Evolutionary conservation across 2,113 vertebrate species (phyloP).

Genomic region (Nibea albiflora): DNA sequence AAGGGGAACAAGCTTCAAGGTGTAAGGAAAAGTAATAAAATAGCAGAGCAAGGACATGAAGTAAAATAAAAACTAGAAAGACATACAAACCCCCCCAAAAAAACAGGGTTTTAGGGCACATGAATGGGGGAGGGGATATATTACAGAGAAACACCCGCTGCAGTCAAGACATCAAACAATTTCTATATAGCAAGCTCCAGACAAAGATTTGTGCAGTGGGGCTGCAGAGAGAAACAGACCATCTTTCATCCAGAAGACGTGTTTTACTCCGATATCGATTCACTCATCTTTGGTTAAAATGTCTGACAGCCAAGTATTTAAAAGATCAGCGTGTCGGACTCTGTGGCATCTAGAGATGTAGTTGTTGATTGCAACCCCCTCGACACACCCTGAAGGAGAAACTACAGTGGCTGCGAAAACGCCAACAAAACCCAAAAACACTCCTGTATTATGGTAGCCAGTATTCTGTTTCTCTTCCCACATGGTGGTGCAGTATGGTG

Average conservation of each 20-base stretch:
- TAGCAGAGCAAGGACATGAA: neutral
- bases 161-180: constrained; percentile 28
- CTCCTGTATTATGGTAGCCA: too few species aligned
- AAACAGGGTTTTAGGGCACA: neutral
- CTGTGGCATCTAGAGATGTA: too few species aligned
- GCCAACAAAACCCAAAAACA: too few species aligned
- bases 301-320: constrained; percentile 42
- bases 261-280: constrained; percentile 20
- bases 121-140: neutral
- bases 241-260: constrained; percentile 1
- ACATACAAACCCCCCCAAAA: neutral
- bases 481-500: too few species aligned
- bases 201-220: constrained; percentile 1
- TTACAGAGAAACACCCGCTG: neutral
- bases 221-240: constrained; percentile 17
- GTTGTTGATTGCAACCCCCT: too few species aligned
- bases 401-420: too few species aligned
- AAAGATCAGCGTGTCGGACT: neutral
- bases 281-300: constrained; percentile 26
- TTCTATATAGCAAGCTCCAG: constrained; percentile 13
- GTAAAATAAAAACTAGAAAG: constrained; percentile 1
- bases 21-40: constrained; percentile 7
- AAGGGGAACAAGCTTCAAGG: constrained; percentile 6
- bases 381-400: too few species aligned
- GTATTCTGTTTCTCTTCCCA: too few species aligned